Base-by-base conservation (phyloP, 2,888 invertebrate genomes). In the Pasiphila rectangulata region DNA sequence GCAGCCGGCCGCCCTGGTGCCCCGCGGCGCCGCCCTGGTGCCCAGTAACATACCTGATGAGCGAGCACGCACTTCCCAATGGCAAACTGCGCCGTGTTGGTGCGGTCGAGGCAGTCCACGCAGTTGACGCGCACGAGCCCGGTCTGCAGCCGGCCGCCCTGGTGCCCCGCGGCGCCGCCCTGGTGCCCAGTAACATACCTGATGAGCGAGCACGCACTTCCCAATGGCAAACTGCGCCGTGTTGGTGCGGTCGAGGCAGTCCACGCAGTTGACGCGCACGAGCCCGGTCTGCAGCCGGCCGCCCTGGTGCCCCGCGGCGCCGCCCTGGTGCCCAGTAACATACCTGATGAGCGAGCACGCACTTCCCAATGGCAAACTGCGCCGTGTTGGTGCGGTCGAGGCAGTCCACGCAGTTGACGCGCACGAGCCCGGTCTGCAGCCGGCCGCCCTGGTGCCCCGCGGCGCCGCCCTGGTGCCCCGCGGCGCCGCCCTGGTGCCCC, bases 371-470 rank as follows among this genome's bases (percentile, higher is more conserved):
- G 4, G 98, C 98, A 88, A 99, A 99, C 85, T 99, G 99, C 0
- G 99, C 99, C 0, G 99, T 99, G 77, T 99, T 99, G 0, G 99
- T 99, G 47, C 99, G 91, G 87, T 99, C 99, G 47, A 99, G 91
- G 75, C 99, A 99, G 84, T 99, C 99, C 0, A 99, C 98, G 75
- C 99, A 99, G 89, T 99, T 99, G 3, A 98, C 98, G 39, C 99
- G 88, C 35, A 94, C 94, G n/a, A 96, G n/a, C n/a, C n/a, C n/a
- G n/a, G n/a, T n/a, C n/a, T n/a, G n/a, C n/a, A n/a, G n/a, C n/a
- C n/a, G n/a, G n/a, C n/a, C n/a, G n/a, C n/a, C n/a, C n/a, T n/a
- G n/a, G n/a, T n/a, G n/a, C n/a, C n/a, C n/a, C n/a, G n/a, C n/a
- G n/a, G n/a, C n/a, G n/a, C n/a, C n/a, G n/a, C n/a, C n/a, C n/a